These are phyloP conservation scores for Thrips palmi DNA, from an alignment of 1,140 invertebrate species.

Conservation along the genomic window DNA sequence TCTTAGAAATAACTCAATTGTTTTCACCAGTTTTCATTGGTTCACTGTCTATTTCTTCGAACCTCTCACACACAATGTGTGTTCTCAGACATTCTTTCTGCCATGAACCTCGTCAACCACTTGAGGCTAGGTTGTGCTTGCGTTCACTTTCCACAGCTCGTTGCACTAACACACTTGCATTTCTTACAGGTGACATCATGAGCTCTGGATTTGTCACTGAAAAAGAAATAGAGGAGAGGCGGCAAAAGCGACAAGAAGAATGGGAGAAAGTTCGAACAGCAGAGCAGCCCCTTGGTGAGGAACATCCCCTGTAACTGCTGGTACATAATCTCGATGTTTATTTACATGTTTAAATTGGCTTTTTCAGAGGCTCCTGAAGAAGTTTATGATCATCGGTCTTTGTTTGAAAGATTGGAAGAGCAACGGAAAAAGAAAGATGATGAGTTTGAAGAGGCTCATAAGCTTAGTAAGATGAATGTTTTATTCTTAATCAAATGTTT, in stretches of 20 bases:
- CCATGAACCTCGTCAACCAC: too few species aligned
- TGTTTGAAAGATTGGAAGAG: conserved; percentile 79
- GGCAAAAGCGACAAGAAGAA: conserved; percentile 68
- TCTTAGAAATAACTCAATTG: too few species aligned
- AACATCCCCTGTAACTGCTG: conserved; percentile 1
- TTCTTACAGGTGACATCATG: too few species aligned
- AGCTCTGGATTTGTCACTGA: conserved; percentile 81
- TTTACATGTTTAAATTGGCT: conserved; percentile 12
- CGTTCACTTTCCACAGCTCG: too few species aligned
- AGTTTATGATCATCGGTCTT: conserved; percentile 50
- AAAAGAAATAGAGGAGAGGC: conserved; percentile 60
- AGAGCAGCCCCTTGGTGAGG: conserved; percentile 68
- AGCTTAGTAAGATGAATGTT: conserved; percentile 53
- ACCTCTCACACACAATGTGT: too few species aligned
- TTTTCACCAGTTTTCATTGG: too few species aligned
- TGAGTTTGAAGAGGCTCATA: conserved; percentile 88
- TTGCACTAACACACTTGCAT: too few species aligned
- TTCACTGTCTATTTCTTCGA: too few species aligned
- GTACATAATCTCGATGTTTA: not conserved
- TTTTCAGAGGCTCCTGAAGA: conserved; percentile 68
- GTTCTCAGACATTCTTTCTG: too few species aligned
- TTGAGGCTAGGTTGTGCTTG: too few species aligned
- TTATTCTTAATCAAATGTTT: conserved; percentile 5
- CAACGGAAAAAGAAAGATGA: conserved; percentile 77
- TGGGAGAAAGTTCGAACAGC: conserved; percentile 83